Evolutionary conservation across 2,797 vertebrate genomes (phyloP).

Genomic region (Serranus cabrilla): DNA sequence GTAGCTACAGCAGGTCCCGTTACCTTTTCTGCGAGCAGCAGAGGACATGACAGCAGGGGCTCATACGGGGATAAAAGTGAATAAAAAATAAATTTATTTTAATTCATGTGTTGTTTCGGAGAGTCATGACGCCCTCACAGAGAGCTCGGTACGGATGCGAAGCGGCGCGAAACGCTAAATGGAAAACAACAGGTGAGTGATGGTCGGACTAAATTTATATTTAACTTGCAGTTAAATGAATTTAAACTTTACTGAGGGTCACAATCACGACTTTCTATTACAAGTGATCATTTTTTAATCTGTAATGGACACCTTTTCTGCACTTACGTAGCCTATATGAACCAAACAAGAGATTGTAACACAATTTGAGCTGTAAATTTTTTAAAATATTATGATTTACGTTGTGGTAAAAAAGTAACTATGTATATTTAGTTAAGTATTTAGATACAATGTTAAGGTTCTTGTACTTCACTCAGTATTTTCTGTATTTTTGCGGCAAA

Average conservation of each 20-base stretch:
- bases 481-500: too few species aligned
- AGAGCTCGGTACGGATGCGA: constrained; percentile 71
- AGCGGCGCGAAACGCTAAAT: constrained; percentile 63
- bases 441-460: too few species aligned
- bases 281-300: not conserved
- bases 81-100: not conserved
- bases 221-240: not conserved
- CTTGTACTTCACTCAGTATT: too few species aligned
- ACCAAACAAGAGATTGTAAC: not conserved
- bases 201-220: constrained; percentile 9
- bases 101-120: not conserved
- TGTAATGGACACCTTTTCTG: not conserved
- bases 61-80: not conserved
- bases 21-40: constrained; percentile 23
- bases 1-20: constrained; percentile 50
- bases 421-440: too few species aligned
- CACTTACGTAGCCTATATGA: too few species aligned
- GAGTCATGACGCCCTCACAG: constrained; percentile 78
- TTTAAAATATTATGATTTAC: not conserved
- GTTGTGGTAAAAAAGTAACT: too few species aligned
- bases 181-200: constrained; percentile 80
- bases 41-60: constrained; percentile 9
- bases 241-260: not conserved
- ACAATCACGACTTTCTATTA: not conserved
- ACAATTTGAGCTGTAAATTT: not conserved